phyloP scores from a whole-genome alignment of 1,140 invertebrate species.

The Ditylenchus dipsaci region DNA sequence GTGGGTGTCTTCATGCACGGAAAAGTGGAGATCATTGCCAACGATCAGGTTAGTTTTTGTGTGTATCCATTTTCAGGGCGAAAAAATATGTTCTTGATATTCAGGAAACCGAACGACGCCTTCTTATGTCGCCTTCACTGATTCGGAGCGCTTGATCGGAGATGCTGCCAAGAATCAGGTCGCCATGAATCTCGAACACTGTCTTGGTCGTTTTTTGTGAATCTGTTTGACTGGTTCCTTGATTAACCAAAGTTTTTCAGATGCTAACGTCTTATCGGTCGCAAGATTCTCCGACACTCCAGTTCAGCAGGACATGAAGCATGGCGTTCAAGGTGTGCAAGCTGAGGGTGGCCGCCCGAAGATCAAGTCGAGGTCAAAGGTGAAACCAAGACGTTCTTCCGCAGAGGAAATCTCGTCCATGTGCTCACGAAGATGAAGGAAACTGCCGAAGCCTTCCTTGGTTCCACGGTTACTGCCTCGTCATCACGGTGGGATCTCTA shows the following conservation, averaged over 20 bases:
- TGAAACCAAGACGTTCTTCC: slow-evolving; percentile 63
- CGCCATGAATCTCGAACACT: slow-evolving; percentile 83
- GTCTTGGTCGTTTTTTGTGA: slow-evolving; percentile 65
- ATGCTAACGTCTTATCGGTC: slow-evolving; percentile 78
- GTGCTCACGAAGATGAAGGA: slow-evolving; percentile 66
- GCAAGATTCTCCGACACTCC: slow-evolving; percentile 80
- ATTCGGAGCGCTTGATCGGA: slow-evolving; percentile 91
- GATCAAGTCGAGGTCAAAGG: slow-evolving; percentile 62
- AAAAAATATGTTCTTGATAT: no score
- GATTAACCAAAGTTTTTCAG: slow-evolving; percentile 63
- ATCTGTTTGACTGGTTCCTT: slow-evolving; percentile 29
- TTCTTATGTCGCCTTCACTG: slow-evolving; percentile 92
- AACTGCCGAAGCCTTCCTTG: slow-evolving; percentile 57
- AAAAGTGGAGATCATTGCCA: no score
- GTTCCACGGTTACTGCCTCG: slow-evolving; percentile 62
- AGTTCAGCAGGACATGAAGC: no score
- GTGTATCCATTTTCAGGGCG: no score
- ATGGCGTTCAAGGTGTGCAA: slow-evolving; percentile 62
- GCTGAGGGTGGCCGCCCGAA: slow-evolving; percentile 58
- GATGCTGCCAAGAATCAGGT: slow-evolving; percentile 85
- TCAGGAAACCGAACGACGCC: slow-evolving; percentile 88
- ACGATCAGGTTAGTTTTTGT: no score
- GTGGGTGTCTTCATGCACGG: no score
- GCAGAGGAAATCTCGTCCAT: slow-evolving; percentile 65
- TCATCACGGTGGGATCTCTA: slow-evolving; percentile 52